Percentiles rank a stretch among this genome's conserved stretches.
phyloP scores from a whole-genome alignment of 2,797 vertebrate species.

The Molossus alvarezi region DNA sequence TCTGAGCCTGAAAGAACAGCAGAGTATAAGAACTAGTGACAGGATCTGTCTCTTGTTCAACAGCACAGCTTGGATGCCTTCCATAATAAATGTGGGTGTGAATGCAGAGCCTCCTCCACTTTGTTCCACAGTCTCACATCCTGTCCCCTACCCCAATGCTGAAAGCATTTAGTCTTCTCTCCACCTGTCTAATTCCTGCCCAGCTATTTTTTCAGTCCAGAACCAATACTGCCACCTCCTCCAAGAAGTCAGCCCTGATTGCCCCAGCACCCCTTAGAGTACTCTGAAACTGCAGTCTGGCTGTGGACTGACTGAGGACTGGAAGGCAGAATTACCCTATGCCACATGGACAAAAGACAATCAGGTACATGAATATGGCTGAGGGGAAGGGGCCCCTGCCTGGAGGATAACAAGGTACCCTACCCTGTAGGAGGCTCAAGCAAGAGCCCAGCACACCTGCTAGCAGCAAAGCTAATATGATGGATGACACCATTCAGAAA shows the following conservation, averaged over 20 bases:
- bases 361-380: background rate
- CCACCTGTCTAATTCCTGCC: background rate
- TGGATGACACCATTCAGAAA: constrained; percentile 84
- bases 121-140: background rate
- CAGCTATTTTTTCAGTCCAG: background rate
- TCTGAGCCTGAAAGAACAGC: background rate
- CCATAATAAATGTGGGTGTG: background rate
- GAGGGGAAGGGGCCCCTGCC: background rate
- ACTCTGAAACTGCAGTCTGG: background rate
- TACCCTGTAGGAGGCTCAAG: constrained; percentile 7
- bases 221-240: background rate
- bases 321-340: background rate
- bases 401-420: constrained; percentile 1
- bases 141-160: no score
- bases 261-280: background rate
- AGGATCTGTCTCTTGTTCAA: background rate
- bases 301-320: background rate
- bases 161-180: background rate
- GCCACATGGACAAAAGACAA: background rate
- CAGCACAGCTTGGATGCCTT: background rate
- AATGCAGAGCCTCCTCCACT: background rate
- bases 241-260: constrained; percentile 36
- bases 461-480: constrained; percentile 73
- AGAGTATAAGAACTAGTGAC: background rate
- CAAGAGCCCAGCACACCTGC: accelerated